Base-by-base conservation (phyloP, 2,797 vertebrate genomes). In the Manis crassicaudata region DNA sequence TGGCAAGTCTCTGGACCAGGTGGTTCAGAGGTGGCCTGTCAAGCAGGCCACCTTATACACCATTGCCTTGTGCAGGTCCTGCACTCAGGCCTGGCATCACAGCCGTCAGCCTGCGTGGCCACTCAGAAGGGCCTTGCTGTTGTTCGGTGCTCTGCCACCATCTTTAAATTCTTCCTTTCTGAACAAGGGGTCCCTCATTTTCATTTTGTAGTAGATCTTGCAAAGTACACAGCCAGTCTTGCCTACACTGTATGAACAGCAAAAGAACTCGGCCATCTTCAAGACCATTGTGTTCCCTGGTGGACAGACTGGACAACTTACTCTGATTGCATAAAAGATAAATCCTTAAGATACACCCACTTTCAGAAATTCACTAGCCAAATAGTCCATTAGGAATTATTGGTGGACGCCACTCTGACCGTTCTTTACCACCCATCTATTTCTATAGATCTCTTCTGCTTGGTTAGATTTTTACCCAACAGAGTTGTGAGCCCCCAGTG, bases 341-440 rank as follows among this genome's bases (percentile, higher is more conserved):
- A 50, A 43, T n/a, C 11, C 20, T 43, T 54, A 67, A 10, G 7
- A 81, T 3, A 27, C 32, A 37, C 2, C 4, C 5, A 0, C 0
- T 43, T 68, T 32, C 60, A n/a, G 67, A 76, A 56, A 35, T 9
- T 67, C 23, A 7, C 8, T 25, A 70, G 85, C 27, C 6, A 6
- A 18, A 32, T 23, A 2, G 4, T 50, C 10, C 8, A 3, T 6
- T 35, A 6, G 5, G 13, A 29, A 8, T n/a, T 17, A 17, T 10
- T 27, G 12, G 62, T 46, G 9, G 35, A 43, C 0, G 12, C 16
- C 11, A 23, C 6, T 18, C 43, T 14, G 1, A 1, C 52, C 79
- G 29, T 7, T 13, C 27, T 12, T 81, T 63, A 8, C 12, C 7
- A 11, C 18, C 5, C 32, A 37, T 93, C 46, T 88, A 4, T 52